Percentiles rank a stretch among this genome's conserved stretches.
phyloP scores from a whole-genome alignment of 1,140 invertebrate genomes.

The Dendroctonus valens region DNA sequence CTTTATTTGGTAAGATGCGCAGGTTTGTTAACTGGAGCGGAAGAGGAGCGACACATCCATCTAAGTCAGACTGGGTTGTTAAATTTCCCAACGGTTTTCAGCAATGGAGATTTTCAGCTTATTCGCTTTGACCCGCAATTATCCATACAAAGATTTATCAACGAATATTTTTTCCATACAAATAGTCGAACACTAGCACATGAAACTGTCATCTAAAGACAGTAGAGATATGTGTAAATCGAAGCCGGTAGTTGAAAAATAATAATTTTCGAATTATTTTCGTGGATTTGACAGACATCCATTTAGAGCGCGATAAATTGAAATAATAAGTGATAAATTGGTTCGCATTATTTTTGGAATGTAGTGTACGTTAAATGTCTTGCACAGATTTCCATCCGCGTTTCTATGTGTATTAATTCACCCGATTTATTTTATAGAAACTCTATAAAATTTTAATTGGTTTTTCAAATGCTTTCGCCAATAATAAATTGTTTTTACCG shows the following conservation, averaged over 20 bases:
- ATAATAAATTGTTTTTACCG: slow-evolving; percentile 29
- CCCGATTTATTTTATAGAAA: slow-evolving; percentile 31
- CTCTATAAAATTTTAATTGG: slow-evolving; percentile 28
- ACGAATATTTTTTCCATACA: no score
- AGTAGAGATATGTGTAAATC: not conserved
- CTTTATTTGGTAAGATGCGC: not conserved
- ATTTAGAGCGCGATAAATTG: not conserved
- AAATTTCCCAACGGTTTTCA: not conserved
- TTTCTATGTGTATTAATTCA: slow-evolving; percentile 22
- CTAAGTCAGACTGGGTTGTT: not conserved
- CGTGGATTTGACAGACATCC: not conserved
- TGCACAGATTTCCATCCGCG: slow-evolving; percentile 15
- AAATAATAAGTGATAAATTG: slow-evolving; percentile 15
- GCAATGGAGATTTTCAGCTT: no score
- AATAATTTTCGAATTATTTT: no score
- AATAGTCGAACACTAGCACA: no score
- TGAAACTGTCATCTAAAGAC: not conserved
- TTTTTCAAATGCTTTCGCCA: slow-evolving; percentile 26
- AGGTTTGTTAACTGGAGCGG: not conserved
- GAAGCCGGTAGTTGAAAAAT: not conserved
- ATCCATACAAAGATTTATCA: no score
- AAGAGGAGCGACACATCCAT: not conserved
- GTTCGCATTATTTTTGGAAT: slow-evolving; percentile 6
- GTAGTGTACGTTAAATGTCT: slow-evolving; percentile 17
- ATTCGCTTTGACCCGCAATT: no score